These are phyloP conservation scores for Phenganax marumi DNA, from an alignment of 92 coral and sea anemone genomes.

Conservation along the genomic window DNA sequence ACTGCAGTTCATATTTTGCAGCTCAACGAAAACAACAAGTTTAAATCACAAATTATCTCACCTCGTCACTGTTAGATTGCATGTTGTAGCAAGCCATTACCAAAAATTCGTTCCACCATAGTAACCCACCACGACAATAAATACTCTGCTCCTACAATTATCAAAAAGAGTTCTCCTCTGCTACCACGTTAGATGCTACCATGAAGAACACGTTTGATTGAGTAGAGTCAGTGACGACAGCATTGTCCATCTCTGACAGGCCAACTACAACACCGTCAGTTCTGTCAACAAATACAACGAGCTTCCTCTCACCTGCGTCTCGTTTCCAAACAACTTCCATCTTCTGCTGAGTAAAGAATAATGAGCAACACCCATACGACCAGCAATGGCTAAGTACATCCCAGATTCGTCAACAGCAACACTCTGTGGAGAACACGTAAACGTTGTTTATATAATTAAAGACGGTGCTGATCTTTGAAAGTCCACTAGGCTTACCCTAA, in stretches of 20 bases:
- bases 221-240: no score
- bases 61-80: conserved; percentile 76
- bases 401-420: conserved; percentile 90
- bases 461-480: background rate
- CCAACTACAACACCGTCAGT: background rate
- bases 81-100: conserved; percentile 84
- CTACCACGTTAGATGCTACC: no score
- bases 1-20: no score
- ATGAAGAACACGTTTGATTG: no score
- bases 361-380: conserved; percentile 92
- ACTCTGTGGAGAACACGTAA: conserved; percentile 51
- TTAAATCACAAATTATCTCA: background rate
- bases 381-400: conserved; percentile 84
- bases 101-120: conserved; percentile 97
- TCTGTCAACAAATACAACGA: background rate
- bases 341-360: conserved; percentile 83
- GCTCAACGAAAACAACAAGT: background rate
- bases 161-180: background rate
- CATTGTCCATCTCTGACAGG: no score
- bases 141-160: conserved; percentile 81
- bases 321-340: conserved; percentile 97
- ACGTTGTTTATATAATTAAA: background rate
- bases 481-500: conserved; percentile 66
- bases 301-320: conserved; percentile 77
- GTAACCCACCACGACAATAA: conserved; percentile 89